phyloP scores from a whole-genome alignment of 2,797 vertebrate species.

The Helarctos malayanus region DNA sequence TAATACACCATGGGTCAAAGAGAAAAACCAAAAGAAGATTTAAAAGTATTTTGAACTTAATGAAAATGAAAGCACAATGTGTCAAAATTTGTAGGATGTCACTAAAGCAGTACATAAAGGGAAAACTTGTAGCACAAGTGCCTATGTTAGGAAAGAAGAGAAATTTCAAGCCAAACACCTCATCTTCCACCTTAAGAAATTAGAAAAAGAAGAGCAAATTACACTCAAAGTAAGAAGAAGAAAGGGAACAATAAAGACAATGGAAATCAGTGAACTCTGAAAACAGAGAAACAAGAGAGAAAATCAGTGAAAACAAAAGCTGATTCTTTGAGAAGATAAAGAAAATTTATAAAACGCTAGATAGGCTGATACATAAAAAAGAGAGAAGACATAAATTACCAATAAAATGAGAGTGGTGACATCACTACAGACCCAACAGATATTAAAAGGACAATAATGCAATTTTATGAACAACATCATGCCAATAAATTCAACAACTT shows the following conservation, averaged over 20 bases:
- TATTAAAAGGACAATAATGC: not conserved
- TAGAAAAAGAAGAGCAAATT: not conserved
- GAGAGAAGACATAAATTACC: not conserved
- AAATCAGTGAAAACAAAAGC: not conserved
- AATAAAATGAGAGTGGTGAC: not conserved
- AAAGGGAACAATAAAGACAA: not conserved
- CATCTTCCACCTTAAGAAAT: not conserved
- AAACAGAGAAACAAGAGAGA: not conserved
- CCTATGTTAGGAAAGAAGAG: not conserved
- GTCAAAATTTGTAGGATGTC: not conserved
- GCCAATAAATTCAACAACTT: not conserved
- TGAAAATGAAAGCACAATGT: constrained; percentile 19
- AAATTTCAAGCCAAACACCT: not conserved
- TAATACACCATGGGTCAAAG: not conserved
- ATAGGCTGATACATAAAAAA: not conserved
- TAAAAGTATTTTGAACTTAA: not conserved
- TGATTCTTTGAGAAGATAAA: not conserved
- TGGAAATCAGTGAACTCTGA: not conserved
- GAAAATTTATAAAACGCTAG: not conserved
- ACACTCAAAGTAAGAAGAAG: not conserved
- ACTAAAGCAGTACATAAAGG: not conserved
- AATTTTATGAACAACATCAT: not conserved
- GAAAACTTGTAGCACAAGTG: not conserved
- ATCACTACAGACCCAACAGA: not conserved
- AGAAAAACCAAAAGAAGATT: not conserved